Evolutionary conservation across 1,140 invertebrate genomes (phyloP), one percentile per base, ranked within the genome.

Genomic region (Danaus plexippus): DNA sequence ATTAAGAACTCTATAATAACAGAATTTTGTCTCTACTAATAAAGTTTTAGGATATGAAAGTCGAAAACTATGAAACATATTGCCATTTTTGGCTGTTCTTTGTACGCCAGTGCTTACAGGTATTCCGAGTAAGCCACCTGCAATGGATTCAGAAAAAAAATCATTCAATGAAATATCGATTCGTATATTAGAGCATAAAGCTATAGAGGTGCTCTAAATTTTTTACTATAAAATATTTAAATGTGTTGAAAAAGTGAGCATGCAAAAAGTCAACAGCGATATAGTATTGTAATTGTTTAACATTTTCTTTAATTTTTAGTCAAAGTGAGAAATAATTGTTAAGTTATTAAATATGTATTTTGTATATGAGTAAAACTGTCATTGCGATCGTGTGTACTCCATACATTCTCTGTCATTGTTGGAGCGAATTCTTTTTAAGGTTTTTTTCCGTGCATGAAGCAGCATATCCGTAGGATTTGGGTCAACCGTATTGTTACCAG

Each of bases 401-500:
- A 73, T 51, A 10, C 11, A 18, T 10, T 58, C 47, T 45, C 56
- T 68, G 52, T 69, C 59, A 65, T 18, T 75, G 71, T 79, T 78
- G 73, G 71, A 72, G 59, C 57, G 63, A 77, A 78, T 74, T 78
- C 71, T 77, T 77, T 78, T 71, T 71, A 74, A n/a, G 46, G 40
- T 47, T 66, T 77, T 76, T 80, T 75, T 74, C 61, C 61, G 53
- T 46, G 56, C 51, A 67, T 67, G 53, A 73, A 69, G 66, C 68
- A 63, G 71, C 62, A 72, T 72, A 81, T 81, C 78, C 75, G 75
- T 69, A 64, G 70, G 73, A 81, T 81, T 81, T 79, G 67, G 78
- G 78, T 81, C 75, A 81, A 66, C 51, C 70, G 73, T 77, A 63
- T 63, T 47, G 48, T 52, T 52, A 48, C 47, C 51, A 52, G 56